Evolutionary conservation across 2,113 vertebrate genomes (phyloP), one percentile per base, ranked within the genome.

Genomic region (Ivindomyrus marchei): DNA sequence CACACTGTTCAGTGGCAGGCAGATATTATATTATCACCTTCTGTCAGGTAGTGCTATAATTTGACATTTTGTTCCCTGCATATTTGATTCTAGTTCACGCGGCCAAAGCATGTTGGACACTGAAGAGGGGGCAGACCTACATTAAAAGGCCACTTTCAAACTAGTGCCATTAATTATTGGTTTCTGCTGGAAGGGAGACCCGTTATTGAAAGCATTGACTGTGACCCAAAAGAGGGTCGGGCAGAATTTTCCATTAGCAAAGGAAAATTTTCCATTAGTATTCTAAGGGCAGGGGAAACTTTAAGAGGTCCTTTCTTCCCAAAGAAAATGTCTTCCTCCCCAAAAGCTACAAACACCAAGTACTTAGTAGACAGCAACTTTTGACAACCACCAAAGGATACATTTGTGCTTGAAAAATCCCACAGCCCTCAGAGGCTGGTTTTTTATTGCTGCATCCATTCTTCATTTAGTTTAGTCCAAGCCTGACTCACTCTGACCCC

Each of bases 221-320:
- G 94, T 92, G 80, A 92, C 89, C 85, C 91, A 91, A 17, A 52
- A 92, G 49, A 46, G 91, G 93, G 92, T 94, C 92, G 91, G 93
- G 93, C 92, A 0, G 91, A 93, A 92, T 93, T 94, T 95, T 95
- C 95, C 95, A 95, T 95, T 95, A 95, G 92, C 91, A 91, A 49
- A n/a, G 88, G 83, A 53, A 45, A 62, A 62, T 45, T 88, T 88
- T 66, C 87, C 53, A 62, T 88, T 62, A 66, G 53, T 15, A 24
- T 62, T 87, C 88, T 27, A 31, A 31, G 49, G 74, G 27, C 84
- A 62, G 56, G 36, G 39, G 87, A 91, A 91, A 93, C 93, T 95
- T 94, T 94, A 90, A 94, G 93, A 93, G 91, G 88, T 21, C 91
- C 92, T 91, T 91, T 66, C 39, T 89, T 92, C 90, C 90, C 77